Base-by-base conservation (phyloP, 1,140 invertebrate genomes). In the Aphelenchoides avenae region DNA sequence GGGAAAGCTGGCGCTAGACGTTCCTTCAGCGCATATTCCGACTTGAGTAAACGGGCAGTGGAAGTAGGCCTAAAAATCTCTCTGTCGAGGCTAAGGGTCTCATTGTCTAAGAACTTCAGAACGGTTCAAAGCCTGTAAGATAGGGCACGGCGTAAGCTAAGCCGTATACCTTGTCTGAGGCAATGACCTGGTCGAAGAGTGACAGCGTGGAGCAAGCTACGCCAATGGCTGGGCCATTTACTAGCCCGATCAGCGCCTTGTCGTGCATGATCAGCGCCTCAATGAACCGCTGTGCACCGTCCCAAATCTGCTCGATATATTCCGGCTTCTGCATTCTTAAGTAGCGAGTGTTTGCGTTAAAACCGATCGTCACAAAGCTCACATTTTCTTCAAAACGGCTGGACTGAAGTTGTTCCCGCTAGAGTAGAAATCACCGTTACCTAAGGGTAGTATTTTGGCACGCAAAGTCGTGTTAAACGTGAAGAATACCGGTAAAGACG, bases 211-310 rank as follows among this genome's bases (percentile, higher is more conserved):
- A n/a, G n/a, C n/a, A n/a, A n/a, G n/a, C n/a, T n/a, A n/a, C n/a
- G n/a, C n/a, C 93, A 58, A 94, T 84, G n/a, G 91, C 89, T 43
- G 88, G 89, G 31, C 91, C 92, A 84, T 96, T 92, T 0, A 96
- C 85, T 37, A 92, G 79, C 33, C 85, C 87, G 53, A 95, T 83
- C 37, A 97, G 73, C 18, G 91, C 81, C 78, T 96, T 96, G 0
- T 89, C 87, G 75, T 88, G 92, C 56, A 84, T 82, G 61, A 96
- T 90, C 63, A 93, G 85, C 2, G 86, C 80, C 60, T 83, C 80
- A 11, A 93, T 82, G 78, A 89, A 89, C 30, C 84, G 78, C 68
- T n/a, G n/a, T n/a, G n/a, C n/a, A n/a, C n/a, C n/a, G n/a, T 78
- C 57, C 20, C 64, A 33, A 27, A 82, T 55, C 24, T 72, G n/a